These are phyloP conservation scores for Venturia canescens DNA, from an alignment of 1,140 invertebrate genomes.

Conservation along the genomic window DNA sequence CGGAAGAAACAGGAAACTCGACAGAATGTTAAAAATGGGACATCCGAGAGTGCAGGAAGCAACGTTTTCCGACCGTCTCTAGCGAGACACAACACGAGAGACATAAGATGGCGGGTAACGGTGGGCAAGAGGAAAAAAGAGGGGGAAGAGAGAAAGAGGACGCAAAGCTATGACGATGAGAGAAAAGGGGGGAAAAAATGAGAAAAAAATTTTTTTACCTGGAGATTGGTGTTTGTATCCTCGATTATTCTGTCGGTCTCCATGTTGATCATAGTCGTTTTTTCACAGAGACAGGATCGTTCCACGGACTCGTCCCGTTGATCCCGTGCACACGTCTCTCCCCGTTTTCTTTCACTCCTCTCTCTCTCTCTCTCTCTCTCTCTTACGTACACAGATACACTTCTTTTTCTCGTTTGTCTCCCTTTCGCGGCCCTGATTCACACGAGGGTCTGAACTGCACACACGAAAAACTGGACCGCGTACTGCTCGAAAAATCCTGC, in stretches of 20 bases:
- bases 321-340: constrained; percentile 23
- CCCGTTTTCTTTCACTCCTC: constrained; percentile 22
- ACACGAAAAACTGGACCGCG: not conserved
- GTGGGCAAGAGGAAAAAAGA: not conserved
- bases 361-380: not conserved
- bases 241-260: constrained; percentile 82
- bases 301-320: constrained; percentile 21
- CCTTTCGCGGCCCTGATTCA: constrained; percentile 1
- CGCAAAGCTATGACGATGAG: constrained; percentile 27
- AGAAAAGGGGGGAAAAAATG: constrained; percentile 8
- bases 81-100: constrained; percentile 8
- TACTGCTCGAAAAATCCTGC: not conserved
- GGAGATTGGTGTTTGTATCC: constrained; percentile 79
- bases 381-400: not conserved
- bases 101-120: constrained; percentile 35
- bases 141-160: constrained; percentile 19
- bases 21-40: constrained; percentile 7
- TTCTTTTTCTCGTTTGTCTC: not conserved
- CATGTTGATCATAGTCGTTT: constrained; percentile 79
- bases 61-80: constrained; percentile 3
- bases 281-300: not conserved
- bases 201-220: constrained; percentile 71
- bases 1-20: not conserved
- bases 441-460: not conserved
- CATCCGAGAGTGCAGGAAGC: not conserved